These are phyloP conservation scores for Pangasianodon hypophthalmus DNA, from an alignment of 2,113 vertebrate species.

Conservation along the genomic window DNA sequence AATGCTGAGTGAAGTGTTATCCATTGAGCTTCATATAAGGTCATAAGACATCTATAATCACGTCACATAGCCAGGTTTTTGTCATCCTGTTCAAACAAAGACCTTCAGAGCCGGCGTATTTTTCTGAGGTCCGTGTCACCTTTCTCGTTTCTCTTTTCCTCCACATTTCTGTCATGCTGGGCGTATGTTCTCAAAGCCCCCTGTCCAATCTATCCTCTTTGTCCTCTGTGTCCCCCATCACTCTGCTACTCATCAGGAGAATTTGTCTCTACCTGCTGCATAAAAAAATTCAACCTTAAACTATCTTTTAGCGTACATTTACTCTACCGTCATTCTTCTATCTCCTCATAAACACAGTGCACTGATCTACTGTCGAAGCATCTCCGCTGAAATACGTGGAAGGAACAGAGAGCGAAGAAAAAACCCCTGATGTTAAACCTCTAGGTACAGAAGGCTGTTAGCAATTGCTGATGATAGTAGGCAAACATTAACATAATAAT, in stretches of 20 bases:
- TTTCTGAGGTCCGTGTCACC: background rate
- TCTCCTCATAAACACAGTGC: background rate
- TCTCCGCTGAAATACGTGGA: slow-evolving; percentile 82
- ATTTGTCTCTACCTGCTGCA: background rate
- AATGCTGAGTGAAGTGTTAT: background rate
- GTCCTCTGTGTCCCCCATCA: background rate
- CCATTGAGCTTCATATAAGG: background rate
- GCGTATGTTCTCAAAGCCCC: background rate
- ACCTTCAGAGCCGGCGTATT: background rate
- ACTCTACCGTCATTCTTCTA: background rate
- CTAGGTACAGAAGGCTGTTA: slow-evolving; percentile 99
- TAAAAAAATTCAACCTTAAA: background rate
- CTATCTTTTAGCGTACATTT: background rate
- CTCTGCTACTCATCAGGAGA: background rate
- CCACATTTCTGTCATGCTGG: slow-evolving; percentile 1
- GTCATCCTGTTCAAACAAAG: background rate
- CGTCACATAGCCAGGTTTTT: background rate
- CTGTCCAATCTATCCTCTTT: slow-evolving; percentile 7
- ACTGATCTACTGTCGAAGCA: slow-evolving; percentile 85
- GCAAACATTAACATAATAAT: slow-evolving; percentile 99
- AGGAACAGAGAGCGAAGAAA: slow-evolving; percentile 56
- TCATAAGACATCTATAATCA: background rate
- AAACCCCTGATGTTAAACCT: slow-evolving; percentile 89
- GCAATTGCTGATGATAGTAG: slow-evolving; percentile 99
- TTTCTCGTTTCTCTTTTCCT: background rate